A percentile compares a stretch with the other conserved stretches of the same genome.
These are phyloP conservation scores for Ceyx melanurus DNA, from an alignment of 2,113 vertebrate genomes.

Conservation along the genomic window DNA sequence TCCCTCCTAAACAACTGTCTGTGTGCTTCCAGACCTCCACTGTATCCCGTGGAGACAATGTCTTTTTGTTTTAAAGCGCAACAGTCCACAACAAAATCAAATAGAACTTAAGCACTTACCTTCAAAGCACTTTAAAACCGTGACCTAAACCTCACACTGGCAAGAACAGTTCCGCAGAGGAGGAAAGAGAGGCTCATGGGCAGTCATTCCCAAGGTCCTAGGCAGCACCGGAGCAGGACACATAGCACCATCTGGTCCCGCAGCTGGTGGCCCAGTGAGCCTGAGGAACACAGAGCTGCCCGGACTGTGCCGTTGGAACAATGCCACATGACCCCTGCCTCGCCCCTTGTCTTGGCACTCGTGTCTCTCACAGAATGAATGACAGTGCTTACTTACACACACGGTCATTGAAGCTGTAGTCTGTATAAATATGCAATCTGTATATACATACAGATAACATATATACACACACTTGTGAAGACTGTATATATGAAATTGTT, in stretches of 20 bases:
- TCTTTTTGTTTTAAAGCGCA: neutral
- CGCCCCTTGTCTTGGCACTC: constrained; percentile 26
- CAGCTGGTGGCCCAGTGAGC: neutral
- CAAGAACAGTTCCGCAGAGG: neutral
- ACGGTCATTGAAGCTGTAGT: constrained; percentile 55
- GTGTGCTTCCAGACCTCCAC: constrained; percentile 60
- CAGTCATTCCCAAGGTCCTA: neutral
- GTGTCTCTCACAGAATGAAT: constrained; percentile 60
- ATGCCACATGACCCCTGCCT: neutral
- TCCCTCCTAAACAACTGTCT: constrained; percentile 7
- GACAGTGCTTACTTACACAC: constrained; percentile 41
- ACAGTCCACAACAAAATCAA: constrained; percentile 6
- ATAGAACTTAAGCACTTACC: constrained; percentile 57
- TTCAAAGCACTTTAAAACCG: constrained; percentile 69
- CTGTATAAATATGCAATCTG: constrained; percentile 73
- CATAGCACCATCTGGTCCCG: fast-evolving
- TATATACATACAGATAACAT: constrained; percentile 74
- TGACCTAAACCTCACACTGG: constrained; percentile 30
- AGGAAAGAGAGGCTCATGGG: neutral
- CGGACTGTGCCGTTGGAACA: neutral
- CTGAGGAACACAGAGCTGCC: neutral
- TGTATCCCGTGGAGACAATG: constrained; percentile 66
- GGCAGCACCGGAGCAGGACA: neutral
- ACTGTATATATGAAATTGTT: constrained; percentile 83
- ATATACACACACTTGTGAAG: constrained; percentile 71